Evolutionary conservation across 1,140 invertebrate genomes (phyloP).

Genomic region (Apocrypta bakeri): DNA sequence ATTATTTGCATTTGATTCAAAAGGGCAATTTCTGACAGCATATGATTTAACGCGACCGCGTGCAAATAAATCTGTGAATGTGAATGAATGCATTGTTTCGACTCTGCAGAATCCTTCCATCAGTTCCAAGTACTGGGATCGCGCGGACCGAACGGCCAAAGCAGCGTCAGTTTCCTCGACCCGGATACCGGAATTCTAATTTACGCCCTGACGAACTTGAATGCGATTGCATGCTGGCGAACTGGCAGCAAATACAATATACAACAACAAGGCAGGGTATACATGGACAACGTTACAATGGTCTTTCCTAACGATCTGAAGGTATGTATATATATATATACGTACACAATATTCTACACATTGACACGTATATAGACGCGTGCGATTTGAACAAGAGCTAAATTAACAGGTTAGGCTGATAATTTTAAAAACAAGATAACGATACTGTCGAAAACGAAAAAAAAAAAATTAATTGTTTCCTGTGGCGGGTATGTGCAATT

Average conservation of each 20-base stretch:
- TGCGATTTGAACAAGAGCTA: neutral
- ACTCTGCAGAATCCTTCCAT: constrained; percentile 74
- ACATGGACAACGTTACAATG: constrained; percentile 82
- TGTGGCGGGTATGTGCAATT: neutral
- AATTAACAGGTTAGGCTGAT: neutral
- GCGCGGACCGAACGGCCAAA: constrained; percentile 82
- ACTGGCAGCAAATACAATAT: constrained; percentile 79
- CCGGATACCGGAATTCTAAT: constrained; percentile 82
- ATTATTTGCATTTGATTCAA: too few species aligned
- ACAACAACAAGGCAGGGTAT: constrained; percentile 81
- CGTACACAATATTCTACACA: too few species aligned
- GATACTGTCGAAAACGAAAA: neutral
- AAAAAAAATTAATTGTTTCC: neutral
- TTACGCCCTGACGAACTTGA: constrained; percentile 84
- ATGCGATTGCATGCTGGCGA: constrained; percentile 86
- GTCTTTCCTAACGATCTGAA: constrained; percentile 87
- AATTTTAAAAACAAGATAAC: neutral
- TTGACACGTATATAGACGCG: too few species aligned
- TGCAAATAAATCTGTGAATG: neutral
- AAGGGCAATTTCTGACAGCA: too few species aligned
- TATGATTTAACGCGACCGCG: too few species aligned
- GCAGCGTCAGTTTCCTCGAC: constrained; percentile 83
- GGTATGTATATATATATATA: constrained; percentile 66
- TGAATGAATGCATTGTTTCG: neutral
- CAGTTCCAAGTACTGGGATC: constrained; percentile 82